Conservation (phyloP, 2,888 invertebrate species). For the Dexiosoma caninum region DNA sequence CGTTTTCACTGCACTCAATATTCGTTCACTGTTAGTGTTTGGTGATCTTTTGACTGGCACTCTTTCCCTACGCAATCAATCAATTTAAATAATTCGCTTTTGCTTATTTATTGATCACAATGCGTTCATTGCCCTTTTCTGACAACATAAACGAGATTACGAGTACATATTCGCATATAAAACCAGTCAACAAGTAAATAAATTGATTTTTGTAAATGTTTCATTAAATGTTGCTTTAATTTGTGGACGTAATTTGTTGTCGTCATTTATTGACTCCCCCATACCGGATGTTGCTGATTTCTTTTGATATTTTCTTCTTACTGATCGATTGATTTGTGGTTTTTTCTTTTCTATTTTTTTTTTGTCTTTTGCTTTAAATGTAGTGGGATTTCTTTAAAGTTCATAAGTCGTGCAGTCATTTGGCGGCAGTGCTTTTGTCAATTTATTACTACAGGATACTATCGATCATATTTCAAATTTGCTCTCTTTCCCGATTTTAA, state of each 20-base stretch:
- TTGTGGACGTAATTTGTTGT: slow-evolving; percentile 36
- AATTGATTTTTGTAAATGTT: slow-evolving; percentile 38
- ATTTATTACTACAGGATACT: slow-evolving; percentile 75
- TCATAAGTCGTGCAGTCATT: slow-evolving; percentile 11
- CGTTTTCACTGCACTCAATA: too few species aligned
- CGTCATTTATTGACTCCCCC: slow-evolving; percentile 51
- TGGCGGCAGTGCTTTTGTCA: slow-evolving; percentile 67
- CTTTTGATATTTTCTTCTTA: slow-evolving; percentile 36
- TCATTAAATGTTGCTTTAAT: slow-evolving; percentile 1
- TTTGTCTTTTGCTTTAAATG: not conserved
- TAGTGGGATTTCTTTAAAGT: slow-evolving; percentile 41
- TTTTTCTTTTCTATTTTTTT: not conserved
- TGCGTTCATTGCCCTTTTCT: slow-evolving; percentile 56
- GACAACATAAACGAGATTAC: not conserved
- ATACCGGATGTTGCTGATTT: slow-evolving; percentile 64
- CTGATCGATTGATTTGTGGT: slow-evolving; percentile 62
- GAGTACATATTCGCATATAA: not conserved
- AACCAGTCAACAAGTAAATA: too few species aligned
- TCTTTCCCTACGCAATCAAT: slow-evolving; percentile 29
- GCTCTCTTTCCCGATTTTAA: slow-evolving; percentile 14
- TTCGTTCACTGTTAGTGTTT: not conserved
- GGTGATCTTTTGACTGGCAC: not conserved
- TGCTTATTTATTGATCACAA: slow-evolving; percentile 35
- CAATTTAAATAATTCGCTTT: slow-evolving; percentile 18
- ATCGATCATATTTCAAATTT: slow-evolving; percentile 75